These are phyloP conservation scores for Alcis repandata DNA, from an alignment of 2,888 invertebrate species.

Conservation along the genomic window DNA sequence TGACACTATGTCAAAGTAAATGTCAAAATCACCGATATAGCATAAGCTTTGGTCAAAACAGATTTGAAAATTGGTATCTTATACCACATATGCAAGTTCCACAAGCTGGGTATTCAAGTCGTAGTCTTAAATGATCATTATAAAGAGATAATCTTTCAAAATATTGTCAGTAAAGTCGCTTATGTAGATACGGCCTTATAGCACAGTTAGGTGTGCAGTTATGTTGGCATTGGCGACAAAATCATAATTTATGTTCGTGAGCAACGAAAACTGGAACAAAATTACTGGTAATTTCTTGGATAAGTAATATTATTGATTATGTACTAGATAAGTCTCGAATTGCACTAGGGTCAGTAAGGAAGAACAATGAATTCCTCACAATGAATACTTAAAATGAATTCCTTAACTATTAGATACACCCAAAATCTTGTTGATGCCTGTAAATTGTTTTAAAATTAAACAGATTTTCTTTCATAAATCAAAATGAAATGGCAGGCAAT, in stretches of 20 bases:
- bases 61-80: constrained; percentile 31
- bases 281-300: constrained; percentile 31
- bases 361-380: too few relatives aligned
- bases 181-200: constrained; percentile 35
- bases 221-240: constrained; percentile 48
- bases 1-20: constrained; percentile 37
- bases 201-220: constrained; percentile 31
- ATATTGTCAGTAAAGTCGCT: constrained; percentile 48
- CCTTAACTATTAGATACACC: too few relatives aligned
- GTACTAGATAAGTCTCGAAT: constrained; percentile 17
- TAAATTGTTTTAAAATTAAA: too few relatives aligned
- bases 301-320: constrained; percentile 20
- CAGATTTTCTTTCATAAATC: too few relatives aligned
- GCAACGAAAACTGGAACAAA: constrained; percentile 44
- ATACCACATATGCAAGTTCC: constrained; percentile 22
- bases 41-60: constrained; percentile 17
- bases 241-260: constrained; percentile 47
- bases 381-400: too few relatives aligned
- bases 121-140: constrained; percentile 15
- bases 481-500: too few relatives aligned
- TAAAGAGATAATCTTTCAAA: constrained; percentile 48
- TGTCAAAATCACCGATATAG: constrained; percentile 18
- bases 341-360: not conserved
- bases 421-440: too few relatives aligned
- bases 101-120: constrained; percentile 5